Evolutionary conservation across 2,888 invertebrate species (phyloP), one percentile per base, ranked within the genome.

Genomic region (Anaspis maculata): DNA sequence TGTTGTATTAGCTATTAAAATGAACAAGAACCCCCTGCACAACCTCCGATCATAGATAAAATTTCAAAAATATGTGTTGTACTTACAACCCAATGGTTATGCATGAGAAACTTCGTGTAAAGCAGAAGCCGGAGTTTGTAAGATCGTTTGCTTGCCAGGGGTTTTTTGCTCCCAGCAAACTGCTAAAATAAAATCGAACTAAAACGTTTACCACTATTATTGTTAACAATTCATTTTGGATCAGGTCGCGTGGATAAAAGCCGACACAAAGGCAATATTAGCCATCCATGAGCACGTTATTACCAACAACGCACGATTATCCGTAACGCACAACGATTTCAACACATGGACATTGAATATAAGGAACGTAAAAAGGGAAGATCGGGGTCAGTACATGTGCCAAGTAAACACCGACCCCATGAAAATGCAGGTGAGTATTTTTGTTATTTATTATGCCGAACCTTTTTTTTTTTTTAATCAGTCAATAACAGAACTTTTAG

Each of bases 231-330:
- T 51, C 43, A 48, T 50, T 52, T 51, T 52, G 50, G 44, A 56
- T 59, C 71, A 91, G 90, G 90, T 91, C 60, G 90, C 90, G 52
- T 91, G 90, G 90, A 89, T 91, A 69, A 90, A 90, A 69, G 88
- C 89, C 46, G 89, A 90, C 70, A 88, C 88, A 48, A 90, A 89
- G 70, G 90, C 90, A 51, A 87, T 90, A 64, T 74, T 91, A 63
- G 90, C 90, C 49, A 90, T 90, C 64, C 89, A 91, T 69, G 89
- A 90, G 66, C 86, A 88, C 68, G 90, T 90, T 62, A 90, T 91
- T 70, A 89, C 90, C 54, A 89, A 89, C 75, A 89, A 89, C 72
- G 85, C 83, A 51, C 74, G 90, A 57, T 75, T 89, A 59, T 82
- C 84, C 55, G 89, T 90, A 56, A 88, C 87, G 45, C 89, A 90